Evolutionary conservation across 2,888 invertebrate genomes (phyloP).

Genomic region (Sesia apiformis): DNA sequence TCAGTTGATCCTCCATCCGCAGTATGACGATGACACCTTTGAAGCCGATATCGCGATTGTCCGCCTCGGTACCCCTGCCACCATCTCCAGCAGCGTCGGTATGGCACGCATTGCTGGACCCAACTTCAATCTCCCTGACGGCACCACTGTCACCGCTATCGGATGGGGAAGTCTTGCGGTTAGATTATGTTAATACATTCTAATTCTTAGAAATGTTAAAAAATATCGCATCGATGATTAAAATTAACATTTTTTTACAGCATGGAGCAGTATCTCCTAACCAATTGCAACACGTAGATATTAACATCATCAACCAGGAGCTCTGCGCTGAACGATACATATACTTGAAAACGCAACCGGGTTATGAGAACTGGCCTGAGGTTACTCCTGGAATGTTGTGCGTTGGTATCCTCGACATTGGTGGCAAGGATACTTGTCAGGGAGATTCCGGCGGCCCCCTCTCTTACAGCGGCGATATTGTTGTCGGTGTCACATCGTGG

Average conservation of each 20-base stretch:
- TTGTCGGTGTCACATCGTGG: constrained; percentile 66
- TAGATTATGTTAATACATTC: constrained; percentile 2
- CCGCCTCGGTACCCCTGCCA: constrained; percentile 17
- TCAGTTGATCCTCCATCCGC: constrained; percentile 17
- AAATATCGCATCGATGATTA: background rate
- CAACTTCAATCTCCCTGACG: constrained; percentile 19
- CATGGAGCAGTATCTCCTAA: constrained; percentile 16
- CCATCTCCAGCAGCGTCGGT: constrained; percentile 11
- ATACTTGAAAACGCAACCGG: constrained; percentile 17
- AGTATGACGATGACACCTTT: constrained; percentile 15
- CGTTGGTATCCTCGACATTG: constrained; percentile 28
- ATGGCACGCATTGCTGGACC: constrained; percentile 24
- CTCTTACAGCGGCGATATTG: constrained; percentile 31
- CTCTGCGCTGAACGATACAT: constrained; percentile 30
- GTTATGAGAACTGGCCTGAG: constrained; percentile 17
- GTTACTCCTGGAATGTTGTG: constrained; percentile 38
- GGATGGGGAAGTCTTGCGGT: constrained; percentile 38
- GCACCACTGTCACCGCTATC: constrained; percentile 14
- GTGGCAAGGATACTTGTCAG: constrained; percentile 48
- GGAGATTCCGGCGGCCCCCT: constrained; percentile 74
- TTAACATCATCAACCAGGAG: constrained; percentile 26
- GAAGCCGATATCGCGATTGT: constrained; percentile 36
- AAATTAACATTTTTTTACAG: constrained; percentile 10
- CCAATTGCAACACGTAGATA: constrained; percentile 28
- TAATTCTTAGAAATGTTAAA: no score